Percentiles rank a stretch among this genome's conserved stretches.
Evolutionary conservation across 2,797 vertebrate genomes (phyloP).

Genomic region (Mastacembelus armatus): DNA sequence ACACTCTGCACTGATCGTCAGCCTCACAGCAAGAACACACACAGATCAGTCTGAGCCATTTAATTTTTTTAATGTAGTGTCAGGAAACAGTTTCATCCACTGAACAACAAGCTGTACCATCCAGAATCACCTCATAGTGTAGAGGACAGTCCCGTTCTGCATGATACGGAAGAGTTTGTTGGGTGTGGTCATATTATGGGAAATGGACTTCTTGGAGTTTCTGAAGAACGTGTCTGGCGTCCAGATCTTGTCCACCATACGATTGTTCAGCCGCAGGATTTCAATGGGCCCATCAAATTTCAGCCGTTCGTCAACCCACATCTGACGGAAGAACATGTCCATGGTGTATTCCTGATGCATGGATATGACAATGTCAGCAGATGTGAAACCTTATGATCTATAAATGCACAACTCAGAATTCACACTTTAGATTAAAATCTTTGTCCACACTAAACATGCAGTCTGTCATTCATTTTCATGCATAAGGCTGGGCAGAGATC

Average conservation of each 20-base stretch:
- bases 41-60: neutral
- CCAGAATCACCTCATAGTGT: slow-evolving; percentile 85
- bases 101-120: neutral
- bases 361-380: slow-evolving; percentile 7
- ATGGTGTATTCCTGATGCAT: slow-evolving; percentile 79
- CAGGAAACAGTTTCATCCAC: neutral
- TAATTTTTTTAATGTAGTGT: neutral
- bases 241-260: slow-evolving; percentile 88
- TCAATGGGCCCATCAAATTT: slow-evolving; percentile 84
- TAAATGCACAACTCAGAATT: neutral
- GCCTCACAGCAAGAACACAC: slow-evolving; percentile 62
- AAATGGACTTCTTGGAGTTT: slow-evolving; percentile 84
- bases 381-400: neutral
- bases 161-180: slow-evolving; percentile 89
- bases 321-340: slow-evolving; percentile 89
- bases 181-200: slow-evolving; percentile 87
- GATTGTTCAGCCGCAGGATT: slow-evolving; percentile 86
- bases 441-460: neutral
- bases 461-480: slow-evolving; percentile 8
- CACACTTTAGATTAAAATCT: neutral
- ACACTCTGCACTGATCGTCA: slow-evolving; percentile 85
- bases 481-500: slow-evolving; percentile 27
- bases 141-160: slow-evolving; percentile 88
- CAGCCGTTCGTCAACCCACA: slow-evolving; percentile 87
- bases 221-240: slow-evolving; percentile 87